Evolutionary conservation across 2,888 invertebrate species (phyloP), one percentile per base, ranked within the genome.

Genomic region (Pseudococcus viburni): DNA sequence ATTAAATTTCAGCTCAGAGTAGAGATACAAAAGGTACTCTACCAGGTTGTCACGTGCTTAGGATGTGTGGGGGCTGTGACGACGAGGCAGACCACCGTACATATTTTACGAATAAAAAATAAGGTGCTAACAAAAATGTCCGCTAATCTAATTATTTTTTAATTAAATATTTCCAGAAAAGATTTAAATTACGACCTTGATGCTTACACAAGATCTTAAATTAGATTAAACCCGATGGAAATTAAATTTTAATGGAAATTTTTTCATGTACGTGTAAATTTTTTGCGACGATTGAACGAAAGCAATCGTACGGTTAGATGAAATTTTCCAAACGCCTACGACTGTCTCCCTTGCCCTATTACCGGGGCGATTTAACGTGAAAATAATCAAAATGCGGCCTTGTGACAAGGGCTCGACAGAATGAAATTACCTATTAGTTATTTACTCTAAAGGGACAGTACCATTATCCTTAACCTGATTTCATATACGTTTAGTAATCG

Each of bases 391-490:
- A 68, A 68, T 26, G 8, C 42, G 77, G 26, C 77, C 77, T 77
- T 77, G 77, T 42, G 39, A 39, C n/a, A n/a, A 77, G 55, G 55
- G 77, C 68, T 68, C 68, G 68, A 68, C 22, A 9, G 26, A 68
- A 68, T 26, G 68, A 68, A n/a, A 68, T 68, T 68, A 68, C 68
- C 26, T 68, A 68, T 26, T 68, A 77, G 77, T 77, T 17, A 42
- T 77, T 77, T 77, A 55, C 55, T 77, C 26, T 42, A 42, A 77
- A 77, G 77, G 77, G 77, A 77, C 19, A 77, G 17, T 77, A 15
- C 77, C 42, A 77, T 77, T 77, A 77, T 77, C 77, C 42, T 77
- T 77, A 77, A 77, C 77, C 77, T 77, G 77, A 77, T 77, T 77
- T 42, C 55, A 55, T n/a, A n/a, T 77, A 77, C 77, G 17, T 77